phyloP scores from a whole-genome alignment of 2,888 invertebrate genomes.

The Pseudococcus jackbeardsleyi region DNA sequence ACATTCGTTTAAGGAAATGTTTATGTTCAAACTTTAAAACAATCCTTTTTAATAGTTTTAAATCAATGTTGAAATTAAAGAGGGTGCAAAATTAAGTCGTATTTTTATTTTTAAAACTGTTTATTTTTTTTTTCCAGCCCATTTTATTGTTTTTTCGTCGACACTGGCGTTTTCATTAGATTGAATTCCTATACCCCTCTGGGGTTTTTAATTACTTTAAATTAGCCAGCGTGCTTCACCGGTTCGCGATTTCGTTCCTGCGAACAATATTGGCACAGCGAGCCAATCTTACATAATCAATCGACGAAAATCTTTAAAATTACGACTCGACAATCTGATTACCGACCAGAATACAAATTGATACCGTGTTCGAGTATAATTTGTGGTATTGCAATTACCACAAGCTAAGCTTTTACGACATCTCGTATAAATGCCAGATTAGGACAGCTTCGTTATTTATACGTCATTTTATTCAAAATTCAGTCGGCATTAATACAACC shows the following conservation, averaged over 20 bases:
- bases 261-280: neutral
- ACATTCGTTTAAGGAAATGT: conserved; percentile 48
- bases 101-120: conserved; percentile 38
- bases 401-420: conserved; percentile 24
- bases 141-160: conserved; percentile 9
- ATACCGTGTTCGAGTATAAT: conserved; percentile 10
- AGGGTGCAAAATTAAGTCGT: conserved; percentile 50
- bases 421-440: conserved; percentile 36
- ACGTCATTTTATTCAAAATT: conserved; percentile 40
- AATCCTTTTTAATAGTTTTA: conserved; percentile 51
- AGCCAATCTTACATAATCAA: conserved; percentile 27
- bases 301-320: conserved; percentile 12
- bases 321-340: conserved; percentile 43
- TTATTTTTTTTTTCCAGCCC: neutral
- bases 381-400: conserved; percentile 34
- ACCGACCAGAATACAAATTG: conserved; percentile 48
- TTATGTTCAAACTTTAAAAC: conserved; percentile 47
- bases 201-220: conserved; percentile 22
- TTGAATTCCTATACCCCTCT: conserved; percentile 6
- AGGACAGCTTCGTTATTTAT: conserved; percentile 27
- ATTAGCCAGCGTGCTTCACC: neutral
- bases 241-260: neutral
- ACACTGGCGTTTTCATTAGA: neutral
- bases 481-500: conserved; percentile 18
- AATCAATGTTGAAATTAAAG: conserved; percentile 53